These are phyloP conservation scores for Anastrepha obliqua DNA, from an alignment of 1,140 invertebrate species.

Conservation along the genomic window DNA sequence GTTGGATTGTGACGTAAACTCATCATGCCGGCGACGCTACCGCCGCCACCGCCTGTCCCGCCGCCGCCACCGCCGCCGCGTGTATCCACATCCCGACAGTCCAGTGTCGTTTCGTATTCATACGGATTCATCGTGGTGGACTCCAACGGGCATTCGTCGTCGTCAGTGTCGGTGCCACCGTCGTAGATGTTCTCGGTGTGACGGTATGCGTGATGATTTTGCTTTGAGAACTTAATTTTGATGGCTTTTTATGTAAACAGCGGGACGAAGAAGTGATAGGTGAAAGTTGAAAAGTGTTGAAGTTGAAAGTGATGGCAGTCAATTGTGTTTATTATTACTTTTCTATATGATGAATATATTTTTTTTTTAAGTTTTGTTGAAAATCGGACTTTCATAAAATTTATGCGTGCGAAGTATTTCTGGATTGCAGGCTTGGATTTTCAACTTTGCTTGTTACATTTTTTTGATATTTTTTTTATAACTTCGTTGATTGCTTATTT, in stretches of 20 bases:
- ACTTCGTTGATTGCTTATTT: background rate
- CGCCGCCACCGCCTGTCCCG: background rate
- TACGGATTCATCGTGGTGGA: slow-evolving; percentile 73
- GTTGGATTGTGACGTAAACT: slow-evolving; percentile 60
- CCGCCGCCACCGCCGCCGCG: slow-evolving; percentile 59
- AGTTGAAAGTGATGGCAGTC: background rate
- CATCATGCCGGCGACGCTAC: slow-evolving; percentile 53
- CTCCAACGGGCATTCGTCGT: slow-evolving; percentile 74
- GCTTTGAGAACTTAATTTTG: slow-evolving; percentile 74
- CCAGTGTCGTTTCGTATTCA: slow-evolving; percentile 73
- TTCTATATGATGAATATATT: background rate
- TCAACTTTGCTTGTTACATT: background rate
- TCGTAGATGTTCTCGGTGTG: slow-evolving; percentile 74
- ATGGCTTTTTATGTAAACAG: slow-evolving; percentile 65
- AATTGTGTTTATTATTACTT: background rate
- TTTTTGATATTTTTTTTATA: background rate
- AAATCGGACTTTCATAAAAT: background rate
- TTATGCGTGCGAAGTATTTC: background rate
- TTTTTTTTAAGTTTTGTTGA: background rate
- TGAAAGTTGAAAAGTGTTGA: background rate
- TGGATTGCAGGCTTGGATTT: no score
- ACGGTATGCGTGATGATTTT: slow-evolving; percentile 70
- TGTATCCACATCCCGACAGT: slow-evolving; percentile 67
- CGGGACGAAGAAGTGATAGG: slow-evolving; percentile 29
- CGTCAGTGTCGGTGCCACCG: slow-evolving; percentile 74